Evolutionary conservation across 2,113 vertebrate species (phyloP).

Genomic region (Genyomyrus donnyi): DNA sequence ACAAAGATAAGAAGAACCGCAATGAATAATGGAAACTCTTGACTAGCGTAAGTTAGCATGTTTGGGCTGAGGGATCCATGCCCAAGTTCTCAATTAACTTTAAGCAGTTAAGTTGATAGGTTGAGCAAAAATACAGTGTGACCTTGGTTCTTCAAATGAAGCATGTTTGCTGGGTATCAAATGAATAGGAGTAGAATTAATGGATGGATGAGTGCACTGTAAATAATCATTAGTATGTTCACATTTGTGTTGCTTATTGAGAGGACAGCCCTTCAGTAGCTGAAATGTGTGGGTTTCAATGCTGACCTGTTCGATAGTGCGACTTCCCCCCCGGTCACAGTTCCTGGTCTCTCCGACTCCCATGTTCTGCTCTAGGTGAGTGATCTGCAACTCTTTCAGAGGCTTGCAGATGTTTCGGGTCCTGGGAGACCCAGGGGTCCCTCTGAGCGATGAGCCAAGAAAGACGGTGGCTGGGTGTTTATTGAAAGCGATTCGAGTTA

Average conservation of each 20-base stretch:
- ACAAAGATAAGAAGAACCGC: neutral
- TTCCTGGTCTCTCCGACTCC: neutral
- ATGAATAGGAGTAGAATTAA: neutral
- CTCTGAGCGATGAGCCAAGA: neutral
- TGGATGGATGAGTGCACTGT: neutral
- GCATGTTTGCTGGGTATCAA: neutral
- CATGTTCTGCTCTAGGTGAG: neutral
- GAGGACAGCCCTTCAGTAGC: neutral
- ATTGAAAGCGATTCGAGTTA: neutral
- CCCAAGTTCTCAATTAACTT: neutral
- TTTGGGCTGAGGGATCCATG: neutral
- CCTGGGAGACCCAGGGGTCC: neutral
- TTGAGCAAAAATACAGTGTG: neutral
- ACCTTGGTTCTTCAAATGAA: neutral
- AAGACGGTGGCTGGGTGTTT: neutral
- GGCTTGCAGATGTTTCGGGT: neutral
- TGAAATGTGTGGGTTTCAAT: neutral
- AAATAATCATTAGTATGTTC: neutral
- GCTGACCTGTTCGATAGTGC: neutral
- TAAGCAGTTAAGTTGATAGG: neutral
- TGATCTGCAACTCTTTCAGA: neutral
- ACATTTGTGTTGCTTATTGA: neutral
- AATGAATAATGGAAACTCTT: neutral
- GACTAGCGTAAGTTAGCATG: neutral
- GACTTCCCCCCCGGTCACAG: neutral